A percentile compares a stretch with the other conserved stretches of the same genome.
These are phyloP conservation scores for Andrena cerasifolii DNA, from an alignment of 1,140 invertebrate genomes.

Conservation along the genomic window DNA sequence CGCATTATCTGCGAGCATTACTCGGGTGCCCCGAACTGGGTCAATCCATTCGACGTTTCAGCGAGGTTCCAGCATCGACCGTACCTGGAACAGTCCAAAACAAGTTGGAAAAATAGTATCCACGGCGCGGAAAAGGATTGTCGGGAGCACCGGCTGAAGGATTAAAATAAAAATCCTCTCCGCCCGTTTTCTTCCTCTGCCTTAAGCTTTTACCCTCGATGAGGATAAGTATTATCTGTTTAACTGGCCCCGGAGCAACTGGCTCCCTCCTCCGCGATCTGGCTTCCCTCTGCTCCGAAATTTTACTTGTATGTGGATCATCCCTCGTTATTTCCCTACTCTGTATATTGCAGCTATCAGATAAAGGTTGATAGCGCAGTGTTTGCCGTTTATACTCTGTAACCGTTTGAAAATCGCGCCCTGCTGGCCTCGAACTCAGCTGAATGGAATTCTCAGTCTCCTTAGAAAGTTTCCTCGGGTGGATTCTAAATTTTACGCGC, in stretches of 20 bases:
- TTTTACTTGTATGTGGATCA: too few species aligned
- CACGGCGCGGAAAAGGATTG: conserved; percentile 22
- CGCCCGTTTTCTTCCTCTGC: conserved; percentile 4
- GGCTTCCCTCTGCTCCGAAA: background rate
- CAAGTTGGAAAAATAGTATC: conserved; percentile 47
- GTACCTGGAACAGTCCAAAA: conserved; percentile 53
- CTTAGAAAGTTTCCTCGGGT: too few species aligned
- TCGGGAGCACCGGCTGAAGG: conserved; percentile 8
- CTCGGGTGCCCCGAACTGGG: conserved; percentile 26
- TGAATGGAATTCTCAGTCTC: too few species aligned
- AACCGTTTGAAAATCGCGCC: too few species aligned
- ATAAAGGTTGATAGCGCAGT: too few species aligned
- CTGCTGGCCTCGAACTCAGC: too few species aligned
- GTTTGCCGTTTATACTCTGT: too few species aligned
- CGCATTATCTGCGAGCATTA: conserved; percentile 49
- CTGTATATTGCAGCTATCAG: too few species aligned
- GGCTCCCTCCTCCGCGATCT: too few species aligned
- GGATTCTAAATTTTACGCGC: too few species aligned
- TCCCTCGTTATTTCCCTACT: too few species aligned
- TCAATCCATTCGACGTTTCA: conserved; percentile 50
- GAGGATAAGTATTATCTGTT: conserved; percentile 18
- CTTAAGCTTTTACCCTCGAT: conserved; percentile 4
- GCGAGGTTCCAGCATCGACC: conserved; percentile 40
- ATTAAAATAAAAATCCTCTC: conserved; percentile 44
- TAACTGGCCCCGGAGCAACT: background rate